Evolutionary conservation across 2,797 vertebrate genomes (phyloP).

Genomic region (Caiman crocodilus): DNA sequence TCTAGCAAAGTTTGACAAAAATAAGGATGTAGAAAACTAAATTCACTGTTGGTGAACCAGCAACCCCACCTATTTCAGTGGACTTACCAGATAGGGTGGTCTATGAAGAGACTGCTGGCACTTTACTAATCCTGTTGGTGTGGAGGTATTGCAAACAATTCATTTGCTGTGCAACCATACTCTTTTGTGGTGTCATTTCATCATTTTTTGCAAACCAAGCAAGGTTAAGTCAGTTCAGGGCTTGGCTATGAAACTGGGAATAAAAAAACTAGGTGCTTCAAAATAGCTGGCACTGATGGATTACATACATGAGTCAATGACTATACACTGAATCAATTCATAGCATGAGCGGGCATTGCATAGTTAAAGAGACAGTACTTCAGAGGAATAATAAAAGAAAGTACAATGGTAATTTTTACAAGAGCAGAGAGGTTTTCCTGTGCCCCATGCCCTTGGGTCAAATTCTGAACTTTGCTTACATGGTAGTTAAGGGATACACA

Average conservation of each 20-base stretch:
- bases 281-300: no score
- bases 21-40: rapidly evolving
- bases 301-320: background rate
- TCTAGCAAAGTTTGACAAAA: background rate
- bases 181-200: no score
- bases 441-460: background rate
- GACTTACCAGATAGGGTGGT: rapidly evolving
- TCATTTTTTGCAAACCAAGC: no score
- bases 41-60: rapidly evolving
- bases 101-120: rapidly evolving
- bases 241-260: no score
- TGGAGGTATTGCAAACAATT: background rate
- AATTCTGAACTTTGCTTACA: background rate
- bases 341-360: background rate
- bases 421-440: rapidly evolving
- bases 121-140: rapidly evolving
- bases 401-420: rapidly evolving
- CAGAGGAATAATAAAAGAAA: background rate
- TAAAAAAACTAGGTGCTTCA: no score
- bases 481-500: background rate
- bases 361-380: background rate
- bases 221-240: no score
- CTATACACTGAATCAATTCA: background rate
- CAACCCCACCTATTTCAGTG: rapidly evolving
- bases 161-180: rapidly evolving